Evolutionary conservation across 2,797 vertebrate species (phyloP).

Genomic region (Rhodeus uyekii): DNA sequence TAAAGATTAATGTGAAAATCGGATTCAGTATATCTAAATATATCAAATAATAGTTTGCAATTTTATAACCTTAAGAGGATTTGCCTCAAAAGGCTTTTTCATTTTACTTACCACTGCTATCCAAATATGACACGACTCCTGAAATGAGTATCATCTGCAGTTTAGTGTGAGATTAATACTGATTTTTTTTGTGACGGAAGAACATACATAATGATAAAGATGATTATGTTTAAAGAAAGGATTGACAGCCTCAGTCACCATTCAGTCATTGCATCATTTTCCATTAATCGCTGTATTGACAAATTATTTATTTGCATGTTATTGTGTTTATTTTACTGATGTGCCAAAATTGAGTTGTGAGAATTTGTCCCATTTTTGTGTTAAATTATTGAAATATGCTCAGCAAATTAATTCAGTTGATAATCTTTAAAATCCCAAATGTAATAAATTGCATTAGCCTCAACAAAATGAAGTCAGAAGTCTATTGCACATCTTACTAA

Average conservation of each 20-base stretch:
- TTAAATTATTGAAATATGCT: background rate
- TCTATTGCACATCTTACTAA: background rate
- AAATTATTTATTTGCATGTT: background rate
- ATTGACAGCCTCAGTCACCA: background rate
- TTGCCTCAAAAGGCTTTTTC: background rate
- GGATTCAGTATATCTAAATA: conserved; percentile 1
- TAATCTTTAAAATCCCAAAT: background rate
- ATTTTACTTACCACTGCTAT: background rate
- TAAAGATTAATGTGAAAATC: background rate
- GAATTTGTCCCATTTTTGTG: background rate
- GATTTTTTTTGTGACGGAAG: background rate
- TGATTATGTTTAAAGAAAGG: background rate
- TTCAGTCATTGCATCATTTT: background rate
- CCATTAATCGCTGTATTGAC: too few species aligned
- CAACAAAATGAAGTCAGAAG: background rate
- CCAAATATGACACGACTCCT: background rate
- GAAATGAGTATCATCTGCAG: background rate
- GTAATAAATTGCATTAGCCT: background rate
- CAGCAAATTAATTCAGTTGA: background rate
- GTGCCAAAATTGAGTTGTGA: background rate
- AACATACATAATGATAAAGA: background rate
- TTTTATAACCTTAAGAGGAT: conserved; percentile 3
- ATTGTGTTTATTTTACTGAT: background rate
- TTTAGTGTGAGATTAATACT: background rate
- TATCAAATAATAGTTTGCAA: background rate